A percentile compares a stretch with the other conserved stretches of the same genome.
Conservation (phyloP, 2,113 vertebrate genomes). For the Sinocyclocheilus rhinocerous region DNA sequence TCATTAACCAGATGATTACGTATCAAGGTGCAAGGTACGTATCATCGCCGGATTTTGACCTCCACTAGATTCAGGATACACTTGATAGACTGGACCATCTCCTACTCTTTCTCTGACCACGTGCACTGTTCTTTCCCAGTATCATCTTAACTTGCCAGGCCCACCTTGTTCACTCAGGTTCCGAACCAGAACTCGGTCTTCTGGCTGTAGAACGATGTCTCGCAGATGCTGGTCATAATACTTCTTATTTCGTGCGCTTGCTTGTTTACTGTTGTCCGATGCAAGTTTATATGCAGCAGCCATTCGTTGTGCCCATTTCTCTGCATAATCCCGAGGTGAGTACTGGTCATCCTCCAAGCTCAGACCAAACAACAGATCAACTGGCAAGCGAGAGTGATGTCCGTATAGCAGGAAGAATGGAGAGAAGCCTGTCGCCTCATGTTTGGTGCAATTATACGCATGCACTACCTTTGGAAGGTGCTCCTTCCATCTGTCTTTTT, state of each 20-base stretch:
- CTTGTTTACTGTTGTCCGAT: neutral
- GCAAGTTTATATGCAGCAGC: no score
- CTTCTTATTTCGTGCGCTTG: neutral
- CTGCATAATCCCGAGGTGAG: no score
- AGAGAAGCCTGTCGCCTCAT: neutral
- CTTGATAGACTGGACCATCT: conserved; percentile 34
- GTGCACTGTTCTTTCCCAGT: conserved; percentile 34
- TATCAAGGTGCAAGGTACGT: neutral
- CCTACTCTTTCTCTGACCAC: conserved; percentile 13
- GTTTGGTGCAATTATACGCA: neutral
- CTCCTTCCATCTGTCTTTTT: neutral
- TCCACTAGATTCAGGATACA: no score
- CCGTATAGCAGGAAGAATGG: neutral
- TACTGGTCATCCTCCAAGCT: neutral
- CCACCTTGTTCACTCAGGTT: conserved; percentile 41
- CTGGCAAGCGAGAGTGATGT: neutral
- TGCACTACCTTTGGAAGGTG: neutral
- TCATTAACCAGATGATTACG: conserved; percentile 12
- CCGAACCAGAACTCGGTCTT: neutral
- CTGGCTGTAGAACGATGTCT: neutral
- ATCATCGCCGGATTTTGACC: neutral
- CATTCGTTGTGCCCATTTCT: no score
- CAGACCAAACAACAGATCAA: neutral
- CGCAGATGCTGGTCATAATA: neutral
- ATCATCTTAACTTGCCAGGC: neutral